phyloP scores from a whole-genome alignment of 23 tunicate genomes.

The Halocynthia roretzi region DNA sequence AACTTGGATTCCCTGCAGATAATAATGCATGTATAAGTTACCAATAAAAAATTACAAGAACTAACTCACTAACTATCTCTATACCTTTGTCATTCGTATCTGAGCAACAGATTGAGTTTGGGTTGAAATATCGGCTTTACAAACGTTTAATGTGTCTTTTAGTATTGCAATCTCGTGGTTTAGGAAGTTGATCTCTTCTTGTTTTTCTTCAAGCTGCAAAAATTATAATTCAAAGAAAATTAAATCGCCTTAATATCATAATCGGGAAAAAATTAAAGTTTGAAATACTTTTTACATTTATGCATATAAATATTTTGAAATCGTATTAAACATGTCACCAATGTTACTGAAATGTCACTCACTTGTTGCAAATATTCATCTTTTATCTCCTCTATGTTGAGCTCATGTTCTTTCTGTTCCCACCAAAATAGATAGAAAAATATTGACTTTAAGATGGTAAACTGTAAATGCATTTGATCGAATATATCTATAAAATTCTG shows the following conservation, averaged over 20 bases:
- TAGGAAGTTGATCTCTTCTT: slow-evolving; percentile 6
- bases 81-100: slow-evolving; percentile 17
- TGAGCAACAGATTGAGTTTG: slow-evolving; percentile 25
- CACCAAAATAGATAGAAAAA: not conserved
- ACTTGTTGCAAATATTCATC: slow-evolving; percentile 19
- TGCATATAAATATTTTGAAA: not conserved
- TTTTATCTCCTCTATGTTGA: slow-evolving; percentile 21
- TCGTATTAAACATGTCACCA: not conserved
- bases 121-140: slow-evolving; percentile 4
- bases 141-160: slow-evolving; percentile 10
- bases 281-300: not conserved
- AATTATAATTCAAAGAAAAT: not conserved
- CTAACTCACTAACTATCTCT: not conserved
- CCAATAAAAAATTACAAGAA: not conserved
- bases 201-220: slow-evolving; percentile 12
- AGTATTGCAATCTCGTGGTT: slow-evolving; percentile 7
- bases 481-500: not conserved
- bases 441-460: not conserved
- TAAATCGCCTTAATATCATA: too few species aligned
- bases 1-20: slow-evolving; percentile 29
- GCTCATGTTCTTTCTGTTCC: slow-evolving; percentile 21
- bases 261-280: not conserved
- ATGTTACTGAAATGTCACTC: not conserved
- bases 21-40: not conserved
- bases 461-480: not conserved